These are phyloP conservation scores for Limnephilus marmoratus DNA, from an alignment of 2,888 invertebrate species.

Conservation along the genomic window DNA sequence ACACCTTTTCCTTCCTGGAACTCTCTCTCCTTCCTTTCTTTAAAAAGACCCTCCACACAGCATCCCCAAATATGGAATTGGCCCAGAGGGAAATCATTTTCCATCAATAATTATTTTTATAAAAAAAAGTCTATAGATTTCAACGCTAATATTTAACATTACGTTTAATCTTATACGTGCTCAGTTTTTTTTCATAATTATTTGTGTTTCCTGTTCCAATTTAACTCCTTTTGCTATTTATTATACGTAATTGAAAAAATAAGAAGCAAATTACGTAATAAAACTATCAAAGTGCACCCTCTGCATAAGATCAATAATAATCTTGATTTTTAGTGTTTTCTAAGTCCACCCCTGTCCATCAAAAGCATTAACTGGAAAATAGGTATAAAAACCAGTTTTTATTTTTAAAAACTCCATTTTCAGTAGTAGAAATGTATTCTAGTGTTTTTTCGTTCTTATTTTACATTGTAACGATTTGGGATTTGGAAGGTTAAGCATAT, in stretches of 20 bases:
- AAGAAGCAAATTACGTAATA: too few relatives aligned
- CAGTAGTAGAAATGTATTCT: not conserved
- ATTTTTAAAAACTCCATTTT: not conserved
- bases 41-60: too few relatives aligned
- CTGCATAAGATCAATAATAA: not conserved
- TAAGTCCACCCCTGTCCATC: not conserved
- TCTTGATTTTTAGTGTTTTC: not conserved
- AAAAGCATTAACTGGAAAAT: not conserved
- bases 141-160: too few relatives aligned
- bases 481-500: not conserved
- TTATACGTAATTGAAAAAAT: too few relatives aligned
- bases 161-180: too few relatives aligned
- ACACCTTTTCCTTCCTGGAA: too few relatives aligned
- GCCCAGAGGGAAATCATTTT: too few relatives aligned
- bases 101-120: too few relatives aligned
- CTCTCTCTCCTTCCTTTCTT: too few relatives aligned
- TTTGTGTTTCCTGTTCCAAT: not conserved
- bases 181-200: not conserved
- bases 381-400: not conserved
- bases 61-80: too few relatives aligned
- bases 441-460: not conserved
- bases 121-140: too few relatives aligned
- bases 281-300: too few relatives aligned
- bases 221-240: not conserved
- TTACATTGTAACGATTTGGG: not conserved